Evolutionary conservation across 1,140 invertebrate species (phyloP), one percentile per base, ranked within the genome.

Genomic region (Ips nitidus): DNA sequence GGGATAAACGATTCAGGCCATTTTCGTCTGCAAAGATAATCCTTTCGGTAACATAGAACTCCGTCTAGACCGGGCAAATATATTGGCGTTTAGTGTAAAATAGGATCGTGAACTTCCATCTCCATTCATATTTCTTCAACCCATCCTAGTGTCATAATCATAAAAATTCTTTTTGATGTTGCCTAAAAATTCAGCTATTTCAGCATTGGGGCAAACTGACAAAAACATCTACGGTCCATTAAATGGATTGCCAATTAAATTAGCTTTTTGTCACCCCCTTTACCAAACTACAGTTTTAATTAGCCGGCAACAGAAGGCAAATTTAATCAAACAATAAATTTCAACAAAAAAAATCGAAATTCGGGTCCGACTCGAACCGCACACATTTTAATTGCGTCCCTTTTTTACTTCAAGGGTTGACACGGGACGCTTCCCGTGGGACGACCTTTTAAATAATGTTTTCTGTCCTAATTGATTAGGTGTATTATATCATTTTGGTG

Each of bases 291-390:
- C 66, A 59, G 64, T 58, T 72, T 72, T 72, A 72, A 72, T 72
- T 72, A 69, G 60, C 55, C 53, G 41, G 66, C 22, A 72, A 72
- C 71, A 72, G 71, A 70, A 69, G 67, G 67, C 63, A 59, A 60
- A 70, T 72, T 72, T 72, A 72, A 72, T 72, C 67, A 72, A 69
- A 72, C 66, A 69, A 69, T 69, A 69, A 69, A 69, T 69, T 69
- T 59, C 40, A 59, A 52, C 56, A 69, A 69, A 53, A 37, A 62
- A 62, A 52, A 63, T 62, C 67, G 58, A 69, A 69, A 62, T 62
- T 52, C 67, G 57, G 55, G 47, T 47, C 66, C 60, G 60, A 68
- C 50, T 68, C 59, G 43, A 57, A 69, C 67, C 67, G 59, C 67
- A 69, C 67, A 69, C 62, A 52, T 69, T 69, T 69, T 69, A 69